Base-by-base conservation (phyloP, 2,888 invertebrate species). In the Boloria euphrosyne region DNA sequence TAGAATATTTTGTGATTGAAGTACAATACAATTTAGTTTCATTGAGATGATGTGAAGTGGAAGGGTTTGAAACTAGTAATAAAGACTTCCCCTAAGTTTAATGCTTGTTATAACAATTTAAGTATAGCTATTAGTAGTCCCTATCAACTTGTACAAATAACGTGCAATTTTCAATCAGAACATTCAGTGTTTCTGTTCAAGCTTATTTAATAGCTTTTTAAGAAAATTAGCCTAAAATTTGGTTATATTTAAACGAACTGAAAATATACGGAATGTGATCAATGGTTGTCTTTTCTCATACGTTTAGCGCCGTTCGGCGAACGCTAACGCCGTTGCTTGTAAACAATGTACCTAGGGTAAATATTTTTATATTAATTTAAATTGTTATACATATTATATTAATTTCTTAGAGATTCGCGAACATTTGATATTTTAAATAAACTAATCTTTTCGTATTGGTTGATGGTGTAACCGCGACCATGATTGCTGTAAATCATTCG, bases 11-110 rank as follows among this genome's bases (percentile, higher is more conserved):
- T 18, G 17, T 50, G 38, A 59, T 59, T 59, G 47, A 59, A 59
- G 59, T 59, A 59, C 59, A 59, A 59, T 59, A 59, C 50, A 50
- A 59, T 59, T 59, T 59, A 59, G 59, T 59, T 58, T 27, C 47
- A 58, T 58, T 58, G 58, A 58, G 58, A 58, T 58, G 58, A 47
- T 38, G 38, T 59, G 17, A 27, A 59, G 59, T 59, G 59, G 59
- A 38, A 59, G 59, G 59, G 59, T 59, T 59, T 59, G 47, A 59
- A 59, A 49, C 59, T 59, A 49, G 59, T 59, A 59, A 59, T 59
- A 49, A 59, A 59, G 47, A 17, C 59, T 59, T 59, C 59, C 59
- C 59, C 59, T 59, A 59, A 16, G 47, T 47, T 59, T 59, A 59
- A 59, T 38, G 59, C 17, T 59, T 49, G 59, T 49, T 59, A 59